Evolutionary conservation across 2,113 vertebrate species (phyloP), one percentile per base, ranked within the genome.

Genomic region (Dasyornis broadbenti): DNA sequence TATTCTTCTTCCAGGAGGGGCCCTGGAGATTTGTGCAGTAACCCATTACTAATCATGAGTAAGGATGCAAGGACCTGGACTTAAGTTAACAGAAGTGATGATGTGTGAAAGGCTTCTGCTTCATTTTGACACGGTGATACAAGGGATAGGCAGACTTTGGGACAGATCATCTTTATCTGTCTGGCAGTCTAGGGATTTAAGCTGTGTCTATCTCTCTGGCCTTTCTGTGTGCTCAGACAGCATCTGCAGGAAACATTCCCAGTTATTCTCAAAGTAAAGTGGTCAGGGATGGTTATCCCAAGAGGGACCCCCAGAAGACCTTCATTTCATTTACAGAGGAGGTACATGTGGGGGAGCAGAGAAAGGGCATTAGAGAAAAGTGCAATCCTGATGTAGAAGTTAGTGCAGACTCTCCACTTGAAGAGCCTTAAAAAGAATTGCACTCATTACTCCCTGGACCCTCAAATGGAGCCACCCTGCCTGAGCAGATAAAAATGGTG

Each of bases 51-150:
- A 82, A 65, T 19, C 42, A 66, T 6, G 60, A 92, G 45, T 70
- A 93, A 64, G 56, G 44, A 59, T 45, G 28, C 33, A 82, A 92
- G 70, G 86, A 92, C 76, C 81, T 79, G 91, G 45, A 64, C 61
- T 91, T 91, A 90, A 85, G 82, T 72, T 96, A 87, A 42, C 94
- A 96, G 96, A 97, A 93, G 97, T 96, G 98, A 98, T 97, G 98
- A 98, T 78, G 97, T 98, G 97, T 97, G 97, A 97, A 97, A 97
- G 92, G 90, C 94, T 96, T 96, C 27, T 94, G 94, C 97, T 96
- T 96, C 97, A 96, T 91, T 97, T 97, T 98, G 96, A 91, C 95
- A 96, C 47, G 95, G 92, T 45, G 70, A 97, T 96, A 97, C 86
- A 95, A 94, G 94, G 97, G 73, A 89, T 91, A 83, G 88, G 94